Evolutionary conservation across 2,113 vertebrate species (phyloP), one percentile per base, ranked within the genome.

Genomic region (Aix galericulata): DNA sequence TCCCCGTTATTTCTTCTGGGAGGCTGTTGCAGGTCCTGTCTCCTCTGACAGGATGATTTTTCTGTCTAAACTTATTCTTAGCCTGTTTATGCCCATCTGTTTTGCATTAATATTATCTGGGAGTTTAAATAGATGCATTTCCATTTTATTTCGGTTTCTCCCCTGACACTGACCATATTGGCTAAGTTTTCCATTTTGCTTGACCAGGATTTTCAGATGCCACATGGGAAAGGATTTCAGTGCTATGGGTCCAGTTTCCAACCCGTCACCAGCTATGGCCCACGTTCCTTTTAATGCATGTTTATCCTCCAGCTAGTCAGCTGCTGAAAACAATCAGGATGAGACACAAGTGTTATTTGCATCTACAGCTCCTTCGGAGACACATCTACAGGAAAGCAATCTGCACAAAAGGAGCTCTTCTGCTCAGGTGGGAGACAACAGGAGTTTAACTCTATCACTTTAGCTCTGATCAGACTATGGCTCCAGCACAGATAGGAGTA

Each of bases 161-260:
- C 42, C 9, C 20, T 71, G 36, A 27, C 36, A 82, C 32, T 2
- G 1, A 88, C 40, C 6, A 20, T 34, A 58, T 11, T 2, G 0
- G n/a, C 58, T 17, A 40, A 40, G 36, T 64, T 81, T 38, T 36
- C 15, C 63, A 17, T 38, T 89, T 62, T 44, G 22, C 55, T 75
- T 74, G 40, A 25, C 26, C 13, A 12, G 44, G 62, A n/a, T 40
- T 40, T 69, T 71, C 62, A 40, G 40, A 27, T 11, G 13, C 25
- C 11, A 12, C 55, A 23, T 6, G 3, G 32, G n/a, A 46, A 55
- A 26, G n/a, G 1, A 0, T 32, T 42, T 36, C 42, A 16, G 29
- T 7, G 12, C 52, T 22, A 11, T 1, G 8, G 66, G 31, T 31
- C 36, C 36, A 8, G 36, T 29, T 85, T 59, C 58, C 17, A 42